These are phyloP conservation scores for Cataglyphis hispanica DNA, from an alignment of 1,140 invertebrate species.

Conservation along the genomic window DNA sequence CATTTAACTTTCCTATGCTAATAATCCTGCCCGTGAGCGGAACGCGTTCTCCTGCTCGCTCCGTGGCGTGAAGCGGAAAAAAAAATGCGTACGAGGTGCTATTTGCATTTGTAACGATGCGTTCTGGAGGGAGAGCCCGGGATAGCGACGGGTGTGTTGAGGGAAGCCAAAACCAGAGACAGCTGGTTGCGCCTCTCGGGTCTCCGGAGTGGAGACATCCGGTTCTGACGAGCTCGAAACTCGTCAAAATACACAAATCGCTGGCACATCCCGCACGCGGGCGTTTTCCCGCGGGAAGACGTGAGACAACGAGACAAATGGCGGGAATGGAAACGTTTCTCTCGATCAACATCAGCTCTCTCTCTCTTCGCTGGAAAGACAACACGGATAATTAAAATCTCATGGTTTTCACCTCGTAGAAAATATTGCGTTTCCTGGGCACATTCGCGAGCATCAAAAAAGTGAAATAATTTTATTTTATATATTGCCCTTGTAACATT, in stretches of 20 bases:
- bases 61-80: slow-evolving; percentile 45
- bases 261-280: slow-evolving; percentile 67
- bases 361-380: slow-evolving; percentile 63
- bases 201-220: slow-evolving; percentile 82
- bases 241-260: slow-evolving; percentile 85
- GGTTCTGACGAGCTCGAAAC: slow-evolving; percentile 77
- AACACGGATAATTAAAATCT: slow-evolving; percentile 70
- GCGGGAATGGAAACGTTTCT: slow-evolving; percentile 61
- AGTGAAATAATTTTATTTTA: background rate
- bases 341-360: slow-evolving; percentile 69
- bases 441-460: background rate
- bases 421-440: background rate
- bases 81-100: slow-evolving; percentile 62
- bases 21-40: slow-evolving; percentile 57
- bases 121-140: slow-evolving; percentile 37
- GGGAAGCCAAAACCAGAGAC: slow-evolving; percentile 71
- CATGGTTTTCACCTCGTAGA: background rate
- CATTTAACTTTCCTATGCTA: slow-evolving; percentile 56
- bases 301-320: slow-evolving; percentile 56
- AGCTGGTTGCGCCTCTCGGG: slow-evolving; percentile 79
- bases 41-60: slow-evolving; percentile 3
- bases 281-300: slow-evolving; percentile 62
- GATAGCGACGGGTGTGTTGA: slow-evolving; percentile 12
- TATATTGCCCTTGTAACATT: background rate
- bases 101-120: slow-evolving; percentile 77